Evolutionary conservation across 1,140 invertebrate genomes (phyloP), one percentile per base, ranked within the genome.

Genomic region (Orchesella cincta): DNA sequence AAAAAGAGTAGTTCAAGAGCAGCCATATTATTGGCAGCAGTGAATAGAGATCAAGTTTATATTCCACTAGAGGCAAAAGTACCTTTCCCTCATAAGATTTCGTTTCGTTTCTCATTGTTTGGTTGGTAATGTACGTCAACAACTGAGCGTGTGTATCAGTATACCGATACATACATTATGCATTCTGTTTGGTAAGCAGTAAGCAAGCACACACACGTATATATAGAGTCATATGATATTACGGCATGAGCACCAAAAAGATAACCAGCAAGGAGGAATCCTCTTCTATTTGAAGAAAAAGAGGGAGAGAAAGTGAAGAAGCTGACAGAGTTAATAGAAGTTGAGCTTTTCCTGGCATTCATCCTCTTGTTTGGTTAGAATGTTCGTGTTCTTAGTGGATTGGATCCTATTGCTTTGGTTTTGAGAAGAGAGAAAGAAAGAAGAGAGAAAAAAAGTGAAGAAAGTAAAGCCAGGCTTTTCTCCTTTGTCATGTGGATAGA

Each of bases 281-380:
- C 3, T 57, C 54, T 57, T 57, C 54, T 57, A n/a, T 57, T 57
- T 57, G 8, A 26, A 57, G 54, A 18, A 23, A 57, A 46, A 46
- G 39, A 46, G 18, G 26, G 54, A 23, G 54, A 57, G n/a, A 57
- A 57, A 23, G 12, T 57, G 54, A 57, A 57, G n/a, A 57, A 57
- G 54, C 54, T 57, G 54, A 57, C 14, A 57, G 54, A 57, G 54
- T 57, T 57, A 57, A 57, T 57, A 57, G 54, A 57, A 57, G 54
- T 57, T 57, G 54, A 57, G 54, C 54, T 57, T 57, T 57, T 57
- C 54, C 54, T 57, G 54, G 54, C 54, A 57, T 57, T 57, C 54
- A 57, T 57, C 54, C 54, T 57, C 54, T 57, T 57, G 54, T 57
- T 57, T 57, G 54, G 54, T 57, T 57, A n/a, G 54, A 57, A 57